Percentiles rank a stretch among this genome's conserved stretches.
These are phyloP conservation scores for Nycticryphes semicollaris DNA, from an alignment of 2,113 vertebrate species.

Conservation along the genomic window DNA sequence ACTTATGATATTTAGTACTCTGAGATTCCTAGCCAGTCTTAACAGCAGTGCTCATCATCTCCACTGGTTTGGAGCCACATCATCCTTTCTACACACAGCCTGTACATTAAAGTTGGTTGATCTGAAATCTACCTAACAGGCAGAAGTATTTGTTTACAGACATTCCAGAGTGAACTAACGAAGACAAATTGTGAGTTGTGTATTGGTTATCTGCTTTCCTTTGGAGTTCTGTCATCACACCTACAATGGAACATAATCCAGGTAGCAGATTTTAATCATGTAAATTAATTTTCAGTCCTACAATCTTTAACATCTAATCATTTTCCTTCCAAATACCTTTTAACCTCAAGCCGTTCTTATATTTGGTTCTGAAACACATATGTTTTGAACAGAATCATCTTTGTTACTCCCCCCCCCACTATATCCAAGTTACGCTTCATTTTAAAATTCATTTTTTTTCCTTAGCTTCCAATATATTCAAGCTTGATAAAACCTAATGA, in stretches of 20 bases:
- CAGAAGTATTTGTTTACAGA: background rate
- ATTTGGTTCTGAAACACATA: background rate
- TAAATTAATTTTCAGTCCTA: background rate
- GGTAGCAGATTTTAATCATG: background rate
- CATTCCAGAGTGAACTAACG: background rate
- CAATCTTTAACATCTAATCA: background rate
- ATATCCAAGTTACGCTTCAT: background rate
- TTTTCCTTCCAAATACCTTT: background rate
- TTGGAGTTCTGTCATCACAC: background rate
- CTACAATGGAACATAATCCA: background rate
- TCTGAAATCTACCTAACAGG: background rate
- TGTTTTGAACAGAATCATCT: background rate
- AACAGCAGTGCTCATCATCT: background rate
- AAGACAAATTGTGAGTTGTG: background rate
- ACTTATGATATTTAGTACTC: background rate
- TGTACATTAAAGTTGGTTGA: background rate
- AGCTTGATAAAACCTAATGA: slow-evolving; percentile 44
- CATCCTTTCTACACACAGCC: background rate
- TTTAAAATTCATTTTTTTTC: background rate
- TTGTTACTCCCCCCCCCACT: background rate
- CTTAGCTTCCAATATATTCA: background rate
- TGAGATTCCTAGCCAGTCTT: background rate
- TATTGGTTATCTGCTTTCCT: background rate
- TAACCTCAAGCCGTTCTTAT: background rate
- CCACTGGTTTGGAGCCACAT: background rate